Evolutionary conservation across 2,113 vertebrate species (phyloP).

Genomic region (Arenaria interpres): DNA sequence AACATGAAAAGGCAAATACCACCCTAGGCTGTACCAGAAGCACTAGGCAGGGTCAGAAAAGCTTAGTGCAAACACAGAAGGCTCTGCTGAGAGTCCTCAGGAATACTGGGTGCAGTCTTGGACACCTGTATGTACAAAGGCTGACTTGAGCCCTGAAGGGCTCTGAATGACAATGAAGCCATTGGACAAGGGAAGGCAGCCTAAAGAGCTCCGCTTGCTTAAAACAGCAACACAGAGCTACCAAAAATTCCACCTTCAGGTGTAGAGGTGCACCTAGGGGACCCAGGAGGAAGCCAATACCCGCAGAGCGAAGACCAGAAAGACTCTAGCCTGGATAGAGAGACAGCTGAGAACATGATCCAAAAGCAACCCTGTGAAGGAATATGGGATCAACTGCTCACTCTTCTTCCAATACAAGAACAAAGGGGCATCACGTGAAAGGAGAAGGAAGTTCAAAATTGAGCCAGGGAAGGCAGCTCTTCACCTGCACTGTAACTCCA

Average conservation of each 20-base stretch:
- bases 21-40: not conserved
- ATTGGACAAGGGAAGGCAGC: not conserved
- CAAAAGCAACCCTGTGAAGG: not conserved
- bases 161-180: not conserved
- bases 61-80: not conserved
- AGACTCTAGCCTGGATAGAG: not conserved
- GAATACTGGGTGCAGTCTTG: not conserved
- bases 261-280: not conserved
- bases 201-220: not conserved
- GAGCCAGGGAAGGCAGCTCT: not conserved
- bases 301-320: not conserved
- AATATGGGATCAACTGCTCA: not conserved
- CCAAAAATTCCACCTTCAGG: not conserved
- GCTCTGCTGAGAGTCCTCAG: not conserved
- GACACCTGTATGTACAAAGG: not conserved
- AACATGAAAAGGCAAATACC: not conserved
- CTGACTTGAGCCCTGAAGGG: not conserved
- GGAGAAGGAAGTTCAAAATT: not conserved
- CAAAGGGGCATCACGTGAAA: not conserved
- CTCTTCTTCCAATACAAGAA: not conserved
- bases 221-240: not conserved
- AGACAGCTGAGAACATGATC: not conserved
- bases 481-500: not conserved
- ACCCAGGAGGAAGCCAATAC: not conserved
- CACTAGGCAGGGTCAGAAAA: not conserved